Evolutionary conservation across 2,797 vertebrate genomes (phyloP), one percentile per base, ranked within the genome.

Genomic region (Decapterus maruadsi): DNA sequence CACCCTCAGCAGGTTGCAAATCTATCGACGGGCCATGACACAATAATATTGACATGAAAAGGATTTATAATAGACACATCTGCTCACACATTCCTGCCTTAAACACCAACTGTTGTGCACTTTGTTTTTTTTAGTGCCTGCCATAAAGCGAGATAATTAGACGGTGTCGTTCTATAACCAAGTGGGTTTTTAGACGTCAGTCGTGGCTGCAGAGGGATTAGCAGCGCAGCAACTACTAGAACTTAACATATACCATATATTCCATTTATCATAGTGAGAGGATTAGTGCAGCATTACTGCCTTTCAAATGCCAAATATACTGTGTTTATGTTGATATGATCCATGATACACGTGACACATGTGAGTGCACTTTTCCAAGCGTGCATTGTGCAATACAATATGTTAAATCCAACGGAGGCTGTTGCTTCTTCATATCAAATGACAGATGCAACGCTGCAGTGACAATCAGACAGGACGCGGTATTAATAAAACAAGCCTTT

Each of bases 401-500:
- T 54, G 55, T 78, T 66, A 53, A 60, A 53, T 38, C 53, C 46
- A 19, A 2, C 0, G 22, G 72, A 58, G 76, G 56, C 20, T 0
- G 10, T 60, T 78, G 70, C 78, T 75, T 26, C 78, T 75, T 26
- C 26, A 16, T 31, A 71, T 86, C 69, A 81, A 73, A 77, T 80
- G 68, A 85, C 72, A 60, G 69, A 53, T 19, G 60, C 54, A 36
- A 75, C 38, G 11, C 77, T 34, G 73, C 77, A 74, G 64, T 80
- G 86, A 84, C 83, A 89, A 81, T 84, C 84, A 89, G 82, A 80
- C 70, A 56, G 46, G 48, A 86, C 68, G 67, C 50, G 72, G 76
- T 58, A 87, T 70, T 75, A 91, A 85, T 85, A 89, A 87, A 92
- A 87, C 80, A 80, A 42, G 7, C 31, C 22, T 76, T 63, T 82